Percentiles rank a stretch among this genome's conserved stretches.
Conservation (phyloP, 2,797 vertebrate genomes). For the Peromyscus melanophrys region DNA sequence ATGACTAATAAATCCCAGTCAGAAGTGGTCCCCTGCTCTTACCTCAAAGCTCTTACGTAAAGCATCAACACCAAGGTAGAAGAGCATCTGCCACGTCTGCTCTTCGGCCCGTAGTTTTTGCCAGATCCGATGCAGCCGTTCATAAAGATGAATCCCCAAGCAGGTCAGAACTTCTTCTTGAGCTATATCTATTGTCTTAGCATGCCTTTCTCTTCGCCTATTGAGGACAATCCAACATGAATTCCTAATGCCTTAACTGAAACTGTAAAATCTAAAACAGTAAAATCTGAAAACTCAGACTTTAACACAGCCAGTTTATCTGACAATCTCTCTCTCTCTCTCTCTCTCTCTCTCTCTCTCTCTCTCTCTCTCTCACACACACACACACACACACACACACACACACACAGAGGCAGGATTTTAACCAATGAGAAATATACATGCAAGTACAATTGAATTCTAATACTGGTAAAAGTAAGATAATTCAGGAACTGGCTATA, state of each 20-base stretch:
- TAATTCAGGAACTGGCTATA: slow-evolving; percentile 82
- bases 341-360: not conserved
- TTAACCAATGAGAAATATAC: slow-evolving; percentile 71
- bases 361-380: not conserved
- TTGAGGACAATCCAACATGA: slow-evolving; percentile 67
- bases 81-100: slow-evolving; percentile 99
- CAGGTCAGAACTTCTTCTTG: slow-evolving; percentile 99
- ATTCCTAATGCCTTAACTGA: slow-evolving; percentile 48
- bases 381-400: slow-evolving; percentile 21
- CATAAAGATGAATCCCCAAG: slow-evolving; percentile 98
- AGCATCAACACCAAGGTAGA: slow-evolving; percentile 96
- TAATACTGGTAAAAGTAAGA: slow-evolving; percentile 70
- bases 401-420: not conserved
- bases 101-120: slow-evolving; percentile 98
- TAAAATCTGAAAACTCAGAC: slow-evolving; percentile 60
- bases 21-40: not conserved
- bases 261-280: slow-evolving; percentile 65
- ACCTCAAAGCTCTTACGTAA: slow-evolving; percentile 99
- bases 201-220: slow-evolving; percentile 97
- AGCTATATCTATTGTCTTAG: slow-evolving; percentile 98
- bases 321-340: not conserved
- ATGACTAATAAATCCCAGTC: not conserved
- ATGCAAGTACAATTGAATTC: slow-evolving; percentile 70
- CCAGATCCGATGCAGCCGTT: slow-evolving; percentile 98
- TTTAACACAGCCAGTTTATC: slow-evolving; percentile 57